Evolutionary conservation across 2,113 vertebrate genomes (phyloP).

Genomic region (Aphelocoma coerulescens): DNA sequence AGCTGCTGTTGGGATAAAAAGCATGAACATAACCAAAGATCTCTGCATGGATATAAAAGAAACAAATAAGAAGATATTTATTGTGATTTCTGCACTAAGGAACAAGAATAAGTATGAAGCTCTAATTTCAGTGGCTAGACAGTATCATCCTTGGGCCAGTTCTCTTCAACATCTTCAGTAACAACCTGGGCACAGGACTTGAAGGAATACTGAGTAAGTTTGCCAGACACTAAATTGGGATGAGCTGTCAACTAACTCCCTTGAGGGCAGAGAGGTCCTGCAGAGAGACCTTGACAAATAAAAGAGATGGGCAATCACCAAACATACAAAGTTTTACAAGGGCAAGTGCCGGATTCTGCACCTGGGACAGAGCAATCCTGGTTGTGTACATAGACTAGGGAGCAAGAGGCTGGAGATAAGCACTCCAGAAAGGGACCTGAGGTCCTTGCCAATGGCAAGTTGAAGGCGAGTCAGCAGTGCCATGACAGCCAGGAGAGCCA

Average conservation of each 20-base stretch:
- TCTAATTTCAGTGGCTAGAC: background rate
- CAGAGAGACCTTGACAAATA: background rate
- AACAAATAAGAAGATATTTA: conserved; percentile 48
- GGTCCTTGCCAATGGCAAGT: fast-evolving
- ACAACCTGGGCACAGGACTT: background rate
- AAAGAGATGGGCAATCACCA: background rate
- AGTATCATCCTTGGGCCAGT: background rate
- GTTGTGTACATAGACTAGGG: fast-evolving
- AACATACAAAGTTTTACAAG: background rate
- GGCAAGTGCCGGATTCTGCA: background rate
- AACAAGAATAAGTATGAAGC: background rate
- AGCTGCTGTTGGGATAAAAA: conserved; percentile 6
- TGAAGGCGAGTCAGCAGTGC: background rate
- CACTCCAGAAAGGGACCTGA: fast-evolving
- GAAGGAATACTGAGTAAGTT: background rate
- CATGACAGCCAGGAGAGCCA: background rate
- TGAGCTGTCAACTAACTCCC: background rate
- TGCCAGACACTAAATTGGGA: background rate
- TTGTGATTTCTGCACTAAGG: background rate
- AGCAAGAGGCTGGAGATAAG: background rate
- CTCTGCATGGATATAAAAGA: conserved; percentile 5
- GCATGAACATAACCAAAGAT: conserved; percentile 14
- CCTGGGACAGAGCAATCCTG: background rate
- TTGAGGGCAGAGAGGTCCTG: background rate
- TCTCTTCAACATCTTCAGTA: background rate